Evolutionary conservation across 2,113 vertebrate genomes (phyloP).

Genomic region (Typhlomys cinereus): DNA sequence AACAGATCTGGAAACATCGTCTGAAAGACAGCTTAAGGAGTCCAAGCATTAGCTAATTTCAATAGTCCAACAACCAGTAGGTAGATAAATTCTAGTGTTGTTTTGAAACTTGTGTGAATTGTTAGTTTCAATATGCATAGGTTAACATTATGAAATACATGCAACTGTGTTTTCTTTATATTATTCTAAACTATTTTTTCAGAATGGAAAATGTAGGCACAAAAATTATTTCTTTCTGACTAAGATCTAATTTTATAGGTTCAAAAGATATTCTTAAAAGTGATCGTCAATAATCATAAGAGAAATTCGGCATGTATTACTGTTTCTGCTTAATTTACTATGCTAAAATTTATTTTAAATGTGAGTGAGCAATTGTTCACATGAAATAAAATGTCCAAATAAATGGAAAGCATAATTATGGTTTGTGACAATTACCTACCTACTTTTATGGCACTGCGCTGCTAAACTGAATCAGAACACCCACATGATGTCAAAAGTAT

Average conservation of each 20-base stretch:
- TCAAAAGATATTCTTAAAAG: background rate
- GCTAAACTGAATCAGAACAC: background rate
- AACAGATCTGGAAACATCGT: background rate
- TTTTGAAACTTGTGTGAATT: background rate
- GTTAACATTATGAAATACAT: conserved; percentile 31
- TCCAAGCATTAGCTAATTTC: background rate
- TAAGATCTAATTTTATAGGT: background rate
- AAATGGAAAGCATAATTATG: background rate
- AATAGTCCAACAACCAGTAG: accelerated
- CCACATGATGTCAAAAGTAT: background rate
- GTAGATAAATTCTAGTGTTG: background rate
- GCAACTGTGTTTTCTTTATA: background rate
- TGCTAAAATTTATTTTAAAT: background rate
- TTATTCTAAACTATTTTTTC: background rate
- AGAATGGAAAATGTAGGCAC: background rate
- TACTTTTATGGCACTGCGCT: background rate
- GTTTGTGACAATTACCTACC: background rate
- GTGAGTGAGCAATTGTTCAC: background rate
- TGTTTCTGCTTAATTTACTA: conserved; percentile 19
- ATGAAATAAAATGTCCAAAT: conserved; percentile 36
- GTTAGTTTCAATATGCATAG: background rate
- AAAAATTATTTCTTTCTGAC: background rate
- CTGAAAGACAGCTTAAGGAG: background rate
- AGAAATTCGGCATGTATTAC: background rate
- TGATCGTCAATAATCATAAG: background rate